Evolutionary conservation across 2,113 vertebrate genomes (phyloP).

Genomic region (Campylomormyrus numenius): DNA sequence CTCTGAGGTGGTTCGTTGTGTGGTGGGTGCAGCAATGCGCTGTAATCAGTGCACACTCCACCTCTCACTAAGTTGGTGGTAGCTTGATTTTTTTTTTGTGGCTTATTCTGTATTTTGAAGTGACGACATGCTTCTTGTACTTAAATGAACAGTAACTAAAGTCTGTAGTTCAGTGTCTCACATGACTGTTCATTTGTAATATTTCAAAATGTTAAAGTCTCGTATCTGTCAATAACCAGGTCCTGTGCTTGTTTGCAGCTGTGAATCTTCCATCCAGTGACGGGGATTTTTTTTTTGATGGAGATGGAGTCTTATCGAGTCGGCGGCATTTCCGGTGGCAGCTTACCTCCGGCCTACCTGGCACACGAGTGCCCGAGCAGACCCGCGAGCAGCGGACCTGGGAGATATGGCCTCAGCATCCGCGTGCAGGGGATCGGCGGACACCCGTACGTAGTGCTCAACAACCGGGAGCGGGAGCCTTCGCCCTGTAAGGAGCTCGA

Average conservation of each 20-base stretch:
- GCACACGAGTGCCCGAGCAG: conserved; percentile 47
- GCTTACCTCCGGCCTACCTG: conserved; percentile 57
- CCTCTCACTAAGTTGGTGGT: background rate
- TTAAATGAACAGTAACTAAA: background rate
- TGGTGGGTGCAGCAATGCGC: no score
- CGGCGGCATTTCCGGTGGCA: conserved; percentile 60
- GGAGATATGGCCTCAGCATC: conserved; percentile 90
- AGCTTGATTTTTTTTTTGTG: background rate
- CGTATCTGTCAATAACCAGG: conserved; percentile 30
- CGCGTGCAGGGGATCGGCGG: conserved; percentile 93
- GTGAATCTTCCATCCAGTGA: conserved; percentile 44
- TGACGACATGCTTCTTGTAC: background rate
- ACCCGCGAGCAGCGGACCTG: conserved; percentile 54
- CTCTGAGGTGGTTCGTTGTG: no score
- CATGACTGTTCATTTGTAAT: background rate
- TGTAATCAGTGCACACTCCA: no score
- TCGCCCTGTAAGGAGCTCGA: conserved; percentile 55
- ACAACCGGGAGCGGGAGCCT: conserved; percentile 74
- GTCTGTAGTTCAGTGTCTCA: background rate
- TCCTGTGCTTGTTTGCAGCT: conserved; percentile 51
- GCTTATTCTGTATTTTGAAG: no score
- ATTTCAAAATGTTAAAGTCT: background rate
- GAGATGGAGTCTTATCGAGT: conserved; percentile 82
- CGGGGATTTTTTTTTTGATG: conserved; percentile 50
- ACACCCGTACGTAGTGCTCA: conserved; percentile 92